Base-by-base conservation (phyloP, 2,113 vertebrate genomes). In the Elephantulus edwardii region DNA sequence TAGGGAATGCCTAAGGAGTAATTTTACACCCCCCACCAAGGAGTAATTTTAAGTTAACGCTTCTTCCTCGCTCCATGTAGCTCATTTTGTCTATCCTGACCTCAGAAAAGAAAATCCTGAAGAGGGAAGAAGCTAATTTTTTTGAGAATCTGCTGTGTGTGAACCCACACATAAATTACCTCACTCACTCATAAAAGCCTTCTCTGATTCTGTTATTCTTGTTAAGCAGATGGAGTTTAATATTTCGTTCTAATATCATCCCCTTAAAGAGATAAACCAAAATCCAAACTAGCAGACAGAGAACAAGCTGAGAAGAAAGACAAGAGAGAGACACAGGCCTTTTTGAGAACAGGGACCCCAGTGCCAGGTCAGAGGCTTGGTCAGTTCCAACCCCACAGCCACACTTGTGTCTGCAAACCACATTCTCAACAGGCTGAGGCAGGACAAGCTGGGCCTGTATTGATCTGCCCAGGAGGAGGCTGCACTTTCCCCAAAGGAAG, bases 331-430 rank as follows among this genome's bases (percentile, higher is more conserved):
- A n/a, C n/a, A n/a, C 24, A 7, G 72, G 9, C 20, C 7, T 1
- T 13, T 38, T 11, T 9, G 20, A 14, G 0, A 11, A 19, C 48
- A 81, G 38, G 12, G 28, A 2, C 56, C 28, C 13, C 4, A 0
- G 40, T 4, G 1, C 17, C 81, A 3, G 44, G 60, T 35, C 19
- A 0, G 8, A 0, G 28, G 20, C 70, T 14, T 7, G 35, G 62
- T n/a, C 46, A 22, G 2, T 14, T 17, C 83, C 38, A 20, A 4
- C 7, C 26, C 22, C 20, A 2, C 6, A 11, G 24, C 30, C 2
- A 3, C n/a, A 58, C 24, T 16, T 44, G 48, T 28, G 4, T 50
- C 13, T 20, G 20, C 64, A 66, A 14, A 50, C 84, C 42, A n/a
- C n/a, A n/a, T n/a, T n/a, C n/a, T n/a, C n/a, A 33, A 2, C 20